Conservation (phyloP, 2,113 vertebrate species). For the Numida meleagris region DNA sequence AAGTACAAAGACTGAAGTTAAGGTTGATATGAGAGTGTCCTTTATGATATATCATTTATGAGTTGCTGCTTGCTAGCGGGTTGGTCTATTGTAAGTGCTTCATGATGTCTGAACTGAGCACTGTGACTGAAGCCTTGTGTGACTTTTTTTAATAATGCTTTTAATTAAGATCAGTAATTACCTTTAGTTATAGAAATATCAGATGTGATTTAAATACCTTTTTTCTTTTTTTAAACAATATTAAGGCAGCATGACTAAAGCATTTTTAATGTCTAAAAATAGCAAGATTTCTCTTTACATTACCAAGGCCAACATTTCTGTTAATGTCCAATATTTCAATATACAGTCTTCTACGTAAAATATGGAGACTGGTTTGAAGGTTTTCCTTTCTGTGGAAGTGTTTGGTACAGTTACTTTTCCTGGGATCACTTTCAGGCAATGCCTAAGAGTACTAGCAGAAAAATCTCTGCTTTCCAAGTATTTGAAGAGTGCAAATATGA, state of each 20-base stretch:
- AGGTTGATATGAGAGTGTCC: not conserved
- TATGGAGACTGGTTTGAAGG: not conserved
- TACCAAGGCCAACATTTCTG: too few species aligned
- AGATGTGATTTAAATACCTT: not conserved
- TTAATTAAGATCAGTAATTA: constrained; percentile 31
- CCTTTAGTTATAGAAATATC: constrained; percentile 21
- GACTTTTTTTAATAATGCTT: not conserved
- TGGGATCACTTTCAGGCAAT: not conserved
- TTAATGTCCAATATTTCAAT: not conserved
- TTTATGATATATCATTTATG: not conserved
- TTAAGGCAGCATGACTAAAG: not conserved
- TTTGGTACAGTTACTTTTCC: not conserved
- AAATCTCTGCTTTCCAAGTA: not conserved
- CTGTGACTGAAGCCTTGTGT: not conserved
- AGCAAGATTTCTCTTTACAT: not conserved
- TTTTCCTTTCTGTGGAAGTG: not conserved
- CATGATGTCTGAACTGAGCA: not conserved
- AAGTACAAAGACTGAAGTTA: not conserved
- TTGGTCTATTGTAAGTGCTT: not conserved
- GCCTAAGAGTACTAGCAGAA: not conserved
- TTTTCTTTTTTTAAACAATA: not conserved
- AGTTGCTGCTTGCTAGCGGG: not conserved
- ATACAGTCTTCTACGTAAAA: not conserved
- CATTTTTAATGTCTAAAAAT: constrained; percentile 16
- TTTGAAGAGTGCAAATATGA: not conserved